Conservation (phyloP, 1,140 invertebrate genomes). For the Drosophila takahashii region DNA sequence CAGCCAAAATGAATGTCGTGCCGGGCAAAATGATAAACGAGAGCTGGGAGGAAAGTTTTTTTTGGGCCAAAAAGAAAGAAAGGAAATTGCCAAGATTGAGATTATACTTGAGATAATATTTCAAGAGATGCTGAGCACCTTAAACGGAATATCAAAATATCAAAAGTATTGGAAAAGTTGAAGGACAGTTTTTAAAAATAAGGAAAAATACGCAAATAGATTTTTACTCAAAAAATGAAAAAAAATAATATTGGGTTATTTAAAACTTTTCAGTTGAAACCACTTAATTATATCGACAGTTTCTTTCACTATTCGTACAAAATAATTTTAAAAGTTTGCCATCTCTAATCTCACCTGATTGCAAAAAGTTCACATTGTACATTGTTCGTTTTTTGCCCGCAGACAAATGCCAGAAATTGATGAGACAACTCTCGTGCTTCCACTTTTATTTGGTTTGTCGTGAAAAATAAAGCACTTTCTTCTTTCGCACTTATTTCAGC, state of each 20-base stretch:
- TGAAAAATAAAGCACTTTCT: conserved; percentile 43
- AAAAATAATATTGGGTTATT: no score
- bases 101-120: conserved; percentile 41
- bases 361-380: neutral
- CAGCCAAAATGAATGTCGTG: conserved; percentile 35
- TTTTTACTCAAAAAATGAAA: no score
- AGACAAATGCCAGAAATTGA: conserved; percentile 30
- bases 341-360: neutral
- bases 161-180: neutral
- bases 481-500: conserved; percentile 53
- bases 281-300: neutral
- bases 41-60: conserved; percentile 18
- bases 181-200: neutral
- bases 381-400: conserved; percentile 2
- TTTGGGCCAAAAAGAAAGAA: neutral
- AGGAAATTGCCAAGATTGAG: conserved; percentile 41
- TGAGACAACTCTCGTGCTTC: conserved; percentile 35
- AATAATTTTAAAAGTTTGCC: neutral
- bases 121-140: conserved; percentile 1
- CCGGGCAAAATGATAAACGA: conserved; percentile 31
- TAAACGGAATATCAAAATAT: neutral
- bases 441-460: conserved; percentile 38
- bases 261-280: no score
- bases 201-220: no score
- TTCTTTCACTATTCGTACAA: neutral